phyloP scores from a whole-genome alignment of 2,797 vertebrate genomes.

The Cossypha heuglini region DNA sequence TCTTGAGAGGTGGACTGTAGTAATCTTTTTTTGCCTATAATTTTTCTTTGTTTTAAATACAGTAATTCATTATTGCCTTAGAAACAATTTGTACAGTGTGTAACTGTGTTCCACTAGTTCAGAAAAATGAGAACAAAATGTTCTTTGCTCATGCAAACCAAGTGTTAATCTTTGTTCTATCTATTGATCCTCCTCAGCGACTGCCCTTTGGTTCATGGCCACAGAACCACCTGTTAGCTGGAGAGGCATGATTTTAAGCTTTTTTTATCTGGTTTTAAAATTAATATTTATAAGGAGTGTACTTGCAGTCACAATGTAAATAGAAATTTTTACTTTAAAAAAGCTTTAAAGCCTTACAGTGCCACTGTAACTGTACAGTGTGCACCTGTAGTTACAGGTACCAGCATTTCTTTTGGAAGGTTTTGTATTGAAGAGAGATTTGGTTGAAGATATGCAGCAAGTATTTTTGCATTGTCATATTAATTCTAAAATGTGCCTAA shows the following conservation, averaged over 20 bases:
- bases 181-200: slow-evolving; percentile 11
- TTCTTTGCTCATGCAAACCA: slow-evolving; percentile 28
- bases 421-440: neutral
- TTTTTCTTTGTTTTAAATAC: slow-evolving; percentile 32
- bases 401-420: slow-evolving; percentile 19
- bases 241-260: neutral
- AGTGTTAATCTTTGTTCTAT: slow-evolving; percentile 2
- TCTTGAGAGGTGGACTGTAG: neutral
- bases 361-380: neutral
- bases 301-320: slow-evolving; percentile 60
- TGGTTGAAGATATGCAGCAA: neutral
- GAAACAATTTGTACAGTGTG: neutral
- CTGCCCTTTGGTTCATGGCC: neutral
- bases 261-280: slow-evolving; percentile 41
- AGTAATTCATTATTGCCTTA: neutral
- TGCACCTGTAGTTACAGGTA: slow-evolving; percentile 1
- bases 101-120: neutral
- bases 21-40: neutral
- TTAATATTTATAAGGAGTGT: slow-evolving; percentile 13
- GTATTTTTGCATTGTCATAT: slow-evolving; percentile 47
- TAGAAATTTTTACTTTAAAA: slow-evolving; percentile 15
- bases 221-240: slow-evolving; percentile 15
- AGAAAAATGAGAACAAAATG: slow-evolving; percentile 24
- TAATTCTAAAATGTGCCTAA: slow-evolving; percentile 31
- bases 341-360: slow-evolving; percentile 31